phyloP scores from a whole-genome alignment of 2,888 invertebrate species.

The Elmis aenea region DNA sequence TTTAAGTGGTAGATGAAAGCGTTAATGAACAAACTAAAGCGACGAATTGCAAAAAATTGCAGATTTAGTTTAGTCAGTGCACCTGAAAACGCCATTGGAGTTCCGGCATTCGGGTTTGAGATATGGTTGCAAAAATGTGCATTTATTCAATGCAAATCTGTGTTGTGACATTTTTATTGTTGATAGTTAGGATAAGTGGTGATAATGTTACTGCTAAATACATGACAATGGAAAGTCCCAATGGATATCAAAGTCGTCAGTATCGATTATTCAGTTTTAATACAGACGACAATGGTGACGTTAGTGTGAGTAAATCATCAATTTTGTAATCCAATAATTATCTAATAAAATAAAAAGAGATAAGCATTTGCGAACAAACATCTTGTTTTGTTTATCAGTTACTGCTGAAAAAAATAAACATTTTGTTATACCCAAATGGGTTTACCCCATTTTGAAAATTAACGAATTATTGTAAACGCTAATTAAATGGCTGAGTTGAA shows the following conservation, averaged over 20 bases:
- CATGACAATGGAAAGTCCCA: slow-evolving; percentile 8
- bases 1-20: too few species aligned
- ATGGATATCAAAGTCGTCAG: slow-evolving; percentile 21
- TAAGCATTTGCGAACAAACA: too few species aligned
- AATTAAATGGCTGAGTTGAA: too few species aligned
- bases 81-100: slow-evolving; percentile 10
- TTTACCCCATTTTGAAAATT: too few species aligned
- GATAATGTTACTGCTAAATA: slow-evolving; percentile 21
- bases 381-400: too few species aligned
- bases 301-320: slow-evolving; percentile 50
- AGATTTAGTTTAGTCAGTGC: slow-evolving; percentile 3
- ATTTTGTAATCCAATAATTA: not conserved
- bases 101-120: slow-evolving; percentile 10
- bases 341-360: too few species aligned
- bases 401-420: too few species aligned
- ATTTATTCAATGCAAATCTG: too few species aligned
- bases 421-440: too few species aligned
- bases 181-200: not conserved
- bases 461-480: too few species aligned
- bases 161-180: too few species aligned
- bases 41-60: slow-evolving; percentile 11
- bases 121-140: too few species aligned
- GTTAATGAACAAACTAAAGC: slow-evolving; percentile 11
- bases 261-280: slow-evolving; percentile 55
- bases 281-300: slow-evolving; percentile 48